A percentile compares a stretch with the other conserved stretches of the same genome.
These are phyloP conservation scores for Luidia sarsii DNA, from an alignment of 53 echinoderm and acorn worm genomes.

Conservation along the genomic window DNA sequence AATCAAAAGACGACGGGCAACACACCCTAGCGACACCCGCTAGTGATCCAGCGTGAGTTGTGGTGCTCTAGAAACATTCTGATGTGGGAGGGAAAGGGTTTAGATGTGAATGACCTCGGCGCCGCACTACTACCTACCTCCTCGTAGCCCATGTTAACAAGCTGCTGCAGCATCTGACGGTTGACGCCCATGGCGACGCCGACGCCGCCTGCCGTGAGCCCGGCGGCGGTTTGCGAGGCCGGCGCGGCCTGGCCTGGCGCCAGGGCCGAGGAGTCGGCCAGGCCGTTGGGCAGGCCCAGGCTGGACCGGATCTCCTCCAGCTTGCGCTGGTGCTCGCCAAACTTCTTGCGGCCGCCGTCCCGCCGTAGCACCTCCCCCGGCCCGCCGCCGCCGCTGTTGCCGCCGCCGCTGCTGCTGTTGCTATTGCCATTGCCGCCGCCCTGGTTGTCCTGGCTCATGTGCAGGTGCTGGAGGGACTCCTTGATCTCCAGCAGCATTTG, in stretches of 20 bases:
- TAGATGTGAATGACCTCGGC: too few species aligned
- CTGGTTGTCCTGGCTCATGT: constrained; percentile 38
- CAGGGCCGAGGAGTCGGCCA: not conserved
- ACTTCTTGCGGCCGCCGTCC: constrained; percentile 16
- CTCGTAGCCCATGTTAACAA: constrained; percentile 37
- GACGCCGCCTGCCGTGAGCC: not conserved
- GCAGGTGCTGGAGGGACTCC: constrained; percentile 80
- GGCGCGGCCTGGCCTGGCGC: not conserved
- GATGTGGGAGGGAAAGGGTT: too few species aligned
- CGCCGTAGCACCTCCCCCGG: constrained; percentile 18
- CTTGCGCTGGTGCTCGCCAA: constrained; percentile 63
- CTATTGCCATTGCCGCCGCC: too few species aligned
- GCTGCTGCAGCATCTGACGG: constrained; percentile 40
- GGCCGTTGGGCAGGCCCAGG: constrained; percentile 53
- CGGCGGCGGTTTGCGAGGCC: not conserved
- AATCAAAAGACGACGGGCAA: too few species aligned
- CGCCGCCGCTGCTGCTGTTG: constrained; percentile 26
- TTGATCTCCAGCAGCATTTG: constrained; percentile 90
- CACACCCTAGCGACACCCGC: too few species aligned
- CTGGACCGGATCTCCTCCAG: constrained; percentile 73
- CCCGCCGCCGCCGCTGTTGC: constrained; percentile 10
- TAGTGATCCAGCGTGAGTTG: too few species aligned
- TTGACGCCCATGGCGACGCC: not conserved
- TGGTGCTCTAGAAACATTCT: too few species aligned
- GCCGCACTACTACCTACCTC: constrained; percentile 55